Percentiles rank a stretch among this genome's conserved stretches.
phyloP scores from a whole-genome alignment of 2,113 vertebrate species.

The Rhynchomys soricoides region DNA sequence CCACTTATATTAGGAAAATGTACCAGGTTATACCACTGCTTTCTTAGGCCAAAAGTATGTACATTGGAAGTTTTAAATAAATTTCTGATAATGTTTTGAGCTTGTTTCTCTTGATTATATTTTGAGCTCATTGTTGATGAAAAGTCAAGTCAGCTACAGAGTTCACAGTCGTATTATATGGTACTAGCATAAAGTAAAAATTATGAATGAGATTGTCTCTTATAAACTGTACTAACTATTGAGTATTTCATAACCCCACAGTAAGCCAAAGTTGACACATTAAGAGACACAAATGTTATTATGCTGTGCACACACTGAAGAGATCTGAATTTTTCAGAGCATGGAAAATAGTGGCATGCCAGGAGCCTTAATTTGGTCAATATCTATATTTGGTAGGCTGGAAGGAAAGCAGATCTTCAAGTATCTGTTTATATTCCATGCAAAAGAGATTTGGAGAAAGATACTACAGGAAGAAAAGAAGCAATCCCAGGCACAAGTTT shows the following conservation, averaged over 20 bases:
- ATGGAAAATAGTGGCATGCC: constrained; percentile 22
- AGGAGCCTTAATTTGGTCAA: constrained; percentile 49
- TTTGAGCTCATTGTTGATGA: neutral
- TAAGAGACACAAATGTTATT: constrained; percentile 54
- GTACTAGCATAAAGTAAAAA: constrained; percentile 31
- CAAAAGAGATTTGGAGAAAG: constrained; percentile 58
- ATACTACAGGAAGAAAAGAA: constrained; percentile 45
- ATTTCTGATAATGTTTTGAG: neutral
- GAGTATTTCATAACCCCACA: constrained; percentile 28
- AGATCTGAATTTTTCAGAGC: constrained; percentile 39
- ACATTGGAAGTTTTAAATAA: neutral
- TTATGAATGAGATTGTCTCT: constrained; percentile 55
- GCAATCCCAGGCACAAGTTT: constrained; percentile 50
- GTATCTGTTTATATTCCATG: constrained; percentile 28
- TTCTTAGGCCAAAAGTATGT: neutral
- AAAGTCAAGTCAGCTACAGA: neutral
- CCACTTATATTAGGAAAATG: neutral
- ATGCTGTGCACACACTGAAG: constrained; percentile 11
- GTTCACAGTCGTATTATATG: neutral
- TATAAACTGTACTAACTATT: neutral
- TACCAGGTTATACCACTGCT: neutral
- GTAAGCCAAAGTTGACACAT: constrained; percentile 46
- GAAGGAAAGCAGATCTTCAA: constrained; percentile 11
- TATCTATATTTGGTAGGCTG: constrained; percentile 53
- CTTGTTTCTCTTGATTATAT: constrained; percentile 1